Conservation (phyloP, 2,113 vertebrate genomes). For the Chaenogobius annularis region DNA sequence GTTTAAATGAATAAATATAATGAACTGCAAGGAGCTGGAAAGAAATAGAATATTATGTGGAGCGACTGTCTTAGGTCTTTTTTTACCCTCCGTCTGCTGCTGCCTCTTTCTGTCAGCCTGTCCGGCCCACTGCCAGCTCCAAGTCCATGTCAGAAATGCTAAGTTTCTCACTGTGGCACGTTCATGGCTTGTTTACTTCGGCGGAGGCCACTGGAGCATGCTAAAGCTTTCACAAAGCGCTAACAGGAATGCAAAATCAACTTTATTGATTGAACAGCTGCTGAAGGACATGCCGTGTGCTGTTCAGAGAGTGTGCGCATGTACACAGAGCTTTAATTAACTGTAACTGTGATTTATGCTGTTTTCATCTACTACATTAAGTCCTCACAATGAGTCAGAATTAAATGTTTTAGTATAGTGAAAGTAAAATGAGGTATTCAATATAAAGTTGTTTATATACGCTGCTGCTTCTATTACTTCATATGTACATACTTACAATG, state of each 20-base stretch:
- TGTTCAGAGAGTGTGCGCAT: not conserved
- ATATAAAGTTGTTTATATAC: no score
- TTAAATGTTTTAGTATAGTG: no score
- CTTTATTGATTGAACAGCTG: conserved; percentile 5
- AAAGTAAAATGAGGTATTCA: no score
- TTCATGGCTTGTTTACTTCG: not conserved
- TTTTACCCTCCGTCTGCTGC: not conserved
- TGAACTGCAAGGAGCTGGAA: not conserved
- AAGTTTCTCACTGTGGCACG: not conserved
- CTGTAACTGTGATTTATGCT: not conserved
- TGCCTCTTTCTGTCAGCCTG: not conserved
- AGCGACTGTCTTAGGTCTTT: conserved; percentile 20
- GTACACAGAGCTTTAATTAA: not conserved
- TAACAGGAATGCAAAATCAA: not conserved
- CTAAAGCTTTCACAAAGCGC: not conserved
- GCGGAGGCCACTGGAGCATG: conserved; percentile 4
- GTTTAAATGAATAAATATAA: conserved; percentile 42
- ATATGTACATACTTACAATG: no score
- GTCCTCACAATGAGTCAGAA: no score
- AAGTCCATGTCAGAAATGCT: not conserved
- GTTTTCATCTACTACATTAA: not conserved
- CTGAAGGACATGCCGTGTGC: not conserved
- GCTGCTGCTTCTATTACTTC: no score
- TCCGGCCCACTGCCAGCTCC: not conserved
- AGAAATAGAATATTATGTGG: not conserved